Conservation (phyloP, 2,113 vertebrate species). For the Prinia subflava region DNA sequence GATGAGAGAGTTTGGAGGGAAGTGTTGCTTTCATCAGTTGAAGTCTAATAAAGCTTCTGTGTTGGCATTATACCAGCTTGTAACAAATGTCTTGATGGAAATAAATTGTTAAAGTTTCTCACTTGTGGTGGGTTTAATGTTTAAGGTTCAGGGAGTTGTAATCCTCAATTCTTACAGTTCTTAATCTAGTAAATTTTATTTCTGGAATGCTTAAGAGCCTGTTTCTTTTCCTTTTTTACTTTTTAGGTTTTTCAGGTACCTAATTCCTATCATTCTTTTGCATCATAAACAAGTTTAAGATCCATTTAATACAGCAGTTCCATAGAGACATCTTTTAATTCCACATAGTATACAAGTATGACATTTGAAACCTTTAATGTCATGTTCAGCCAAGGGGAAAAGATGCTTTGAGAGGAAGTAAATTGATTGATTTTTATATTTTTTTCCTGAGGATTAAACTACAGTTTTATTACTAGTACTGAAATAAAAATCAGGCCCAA, state of each 20-base stretch:
- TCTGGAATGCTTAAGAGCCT: background rate
- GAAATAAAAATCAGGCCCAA: background rate
- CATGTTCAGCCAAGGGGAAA: slow-evolving; percentile 4
- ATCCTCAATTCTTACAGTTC: background rate
- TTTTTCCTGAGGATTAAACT: background rate
- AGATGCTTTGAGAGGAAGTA: background rate
- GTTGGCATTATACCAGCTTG: background rate
- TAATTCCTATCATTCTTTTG: background rate
- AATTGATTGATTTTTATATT: background rate
- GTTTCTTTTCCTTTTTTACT: background rate
- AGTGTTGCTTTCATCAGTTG: background rate
- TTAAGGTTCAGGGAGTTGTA: background rate
- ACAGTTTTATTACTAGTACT: background rate
- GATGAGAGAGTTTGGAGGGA: background rate
- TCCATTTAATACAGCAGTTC: background rate
- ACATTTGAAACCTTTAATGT: slow-evolving; percentile 40
- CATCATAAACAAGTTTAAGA: background rate
- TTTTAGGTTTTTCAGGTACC: background rate
- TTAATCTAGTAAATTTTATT: background rate
- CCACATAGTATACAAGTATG: background rate
- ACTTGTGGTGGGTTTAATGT: background rate
- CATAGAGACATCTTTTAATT: background rate
- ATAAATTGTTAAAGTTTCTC: background rate
- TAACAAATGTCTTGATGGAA: background rate
- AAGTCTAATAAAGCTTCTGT: background rate